Evolutionary conservation across 2,113 vertebrate genomes (phyloP).

Genomic region (Ameiurus melas): DNA sequence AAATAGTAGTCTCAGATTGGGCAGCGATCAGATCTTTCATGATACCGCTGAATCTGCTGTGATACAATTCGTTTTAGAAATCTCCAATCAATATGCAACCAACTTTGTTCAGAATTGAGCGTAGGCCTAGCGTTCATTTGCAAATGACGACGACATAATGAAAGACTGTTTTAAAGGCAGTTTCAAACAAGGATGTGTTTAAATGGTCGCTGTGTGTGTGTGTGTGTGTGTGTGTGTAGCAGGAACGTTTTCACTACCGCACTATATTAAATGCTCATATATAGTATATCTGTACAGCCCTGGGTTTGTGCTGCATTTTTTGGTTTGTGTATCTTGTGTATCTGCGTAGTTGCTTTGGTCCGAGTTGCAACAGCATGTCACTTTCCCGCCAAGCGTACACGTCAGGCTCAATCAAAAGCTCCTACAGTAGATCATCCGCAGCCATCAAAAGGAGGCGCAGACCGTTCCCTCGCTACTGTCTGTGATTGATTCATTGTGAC

Average conservation of each 20-base stretch:
- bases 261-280: too few relatives aligned
- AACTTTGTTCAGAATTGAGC: too few relatives aligned
- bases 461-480: background rate
- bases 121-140: background rate
- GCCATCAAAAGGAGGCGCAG: background rate
- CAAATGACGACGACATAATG: too few relatives aligned
- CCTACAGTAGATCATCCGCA: background rate
- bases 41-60: background rate
- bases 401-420: background rate
- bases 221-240: too few relatives aligned
- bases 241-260: too few relatives aligned
- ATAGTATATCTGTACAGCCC: too few relatives aligned
- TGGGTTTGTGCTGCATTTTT: background rate
- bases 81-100: too few relatives aligned
- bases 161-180: too few relatives aligned
- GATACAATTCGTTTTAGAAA: background rate
- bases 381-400: background rate
- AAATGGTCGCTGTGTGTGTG: too few relatives aligned
- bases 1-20: too few relatives aligned
- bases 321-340: background rate
- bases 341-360: background rate
- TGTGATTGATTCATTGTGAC: background rate
- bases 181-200: too few relatives aligned
- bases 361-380: background rate
- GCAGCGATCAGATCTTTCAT: background rate